Percentiles rank a stretch among this genome's conserved stretches.
phyloP scores from a whole-genome alignment of 2,113 vertebrate genomes.

The Nycticryphes semicollaris region DNA sequence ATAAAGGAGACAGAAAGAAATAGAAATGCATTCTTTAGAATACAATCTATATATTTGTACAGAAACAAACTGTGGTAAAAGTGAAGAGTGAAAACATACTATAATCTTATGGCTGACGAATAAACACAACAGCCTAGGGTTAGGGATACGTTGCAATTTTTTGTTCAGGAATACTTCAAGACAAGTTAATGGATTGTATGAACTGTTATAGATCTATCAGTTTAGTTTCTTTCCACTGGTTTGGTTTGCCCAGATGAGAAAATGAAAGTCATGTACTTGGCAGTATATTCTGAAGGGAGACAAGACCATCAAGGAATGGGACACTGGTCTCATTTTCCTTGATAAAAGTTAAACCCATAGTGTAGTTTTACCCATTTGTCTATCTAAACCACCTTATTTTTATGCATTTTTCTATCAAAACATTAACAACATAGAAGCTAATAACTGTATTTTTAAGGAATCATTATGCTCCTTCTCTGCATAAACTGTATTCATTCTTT shows the following conservation, averaged over 20 bases:
- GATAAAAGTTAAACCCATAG: background rate
- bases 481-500: background rate
- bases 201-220: background rate
- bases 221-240: background rate
- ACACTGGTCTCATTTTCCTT: background rate
- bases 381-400: background rate
- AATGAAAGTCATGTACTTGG: background rate
- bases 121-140: fast-evolving
- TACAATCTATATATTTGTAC: background rate
- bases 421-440: background rate
- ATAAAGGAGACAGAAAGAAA: background rate
- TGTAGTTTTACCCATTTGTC: background rate
- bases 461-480: background rate
- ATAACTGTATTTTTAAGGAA: background rate
- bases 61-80: background rate
- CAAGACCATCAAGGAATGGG: background rate
- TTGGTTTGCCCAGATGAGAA: background rate
- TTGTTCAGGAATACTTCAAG: background rate
- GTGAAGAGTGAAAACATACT: background rate
- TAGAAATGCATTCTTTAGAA: background rate
- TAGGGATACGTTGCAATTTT: background rate
- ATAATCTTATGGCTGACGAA: background rate
- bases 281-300: background rate
- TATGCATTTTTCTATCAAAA: background rate
- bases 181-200: background rate